These are phyloP conservation scores for Sebastes hopkinsi DNA, from an alignment of 2,797 vertebrate genomes.

Conservation along the genomic window DNA sequence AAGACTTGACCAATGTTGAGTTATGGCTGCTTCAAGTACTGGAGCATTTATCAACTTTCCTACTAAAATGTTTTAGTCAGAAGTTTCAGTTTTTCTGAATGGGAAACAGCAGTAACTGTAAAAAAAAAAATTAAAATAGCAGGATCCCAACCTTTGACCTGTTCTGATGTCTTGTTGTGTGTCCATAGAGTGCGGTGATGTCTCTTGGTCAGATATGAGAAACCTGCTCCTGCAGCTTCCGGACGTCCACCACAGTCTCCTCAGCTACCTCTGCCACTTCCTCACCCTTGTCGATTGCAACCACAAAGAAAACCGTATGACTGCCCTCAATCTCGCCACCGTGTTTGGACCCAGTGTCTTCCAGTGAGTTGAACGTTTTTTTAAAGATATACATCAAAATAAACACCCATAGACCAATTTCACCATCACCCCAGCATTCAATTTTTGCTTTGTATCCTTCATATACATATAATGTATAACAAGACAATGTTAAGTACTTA, in stretches of 20 bases:
- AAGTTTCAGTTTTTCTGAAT: not conserved
- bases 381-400: not conserved
- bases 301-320: slow-evolving; percentile 90
- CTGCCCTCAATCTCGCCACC: slow-evolving; percentile 89
- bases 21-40: not conserved
- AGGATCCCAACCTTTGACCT: not conserved
- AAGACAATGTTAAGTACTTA: not conserved
- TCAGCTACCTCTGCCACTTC: slow-evolving; percentile 91
- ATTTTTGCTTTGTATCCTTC: not conserved
- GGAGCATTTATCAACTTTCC: not conserved
- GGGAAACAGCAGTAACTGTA: not conserved
- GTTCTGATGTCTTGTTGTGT: slow-evolving; percentile 1
- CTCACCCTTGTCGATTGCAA: slow-evolving; percentile 87
- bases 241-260: slow-evolving; percentile 85
- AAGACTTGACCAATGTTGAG: not conserved
- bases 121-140: not conserved
- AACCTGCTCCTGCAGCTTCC: slow-evolving; percentile 87
- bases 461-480: not conserved
- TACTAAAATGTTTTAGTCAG: not conserved
- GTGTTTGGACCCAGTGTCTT: slow-evolving; percentile 94
- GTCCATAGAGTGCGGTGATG: slow-evolving; percentile 77
- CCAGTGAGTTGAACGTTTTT: slow-evolving; percentile 84
- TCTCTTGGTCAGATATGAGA: slow-evolving; percentile 80
- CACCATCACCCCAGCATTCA: not conserved
- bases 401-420: not conserved